Base-by-base conservation (phyloP, 2,797 vertebrate species). In the Zenarchopterus dispar region DNA sequence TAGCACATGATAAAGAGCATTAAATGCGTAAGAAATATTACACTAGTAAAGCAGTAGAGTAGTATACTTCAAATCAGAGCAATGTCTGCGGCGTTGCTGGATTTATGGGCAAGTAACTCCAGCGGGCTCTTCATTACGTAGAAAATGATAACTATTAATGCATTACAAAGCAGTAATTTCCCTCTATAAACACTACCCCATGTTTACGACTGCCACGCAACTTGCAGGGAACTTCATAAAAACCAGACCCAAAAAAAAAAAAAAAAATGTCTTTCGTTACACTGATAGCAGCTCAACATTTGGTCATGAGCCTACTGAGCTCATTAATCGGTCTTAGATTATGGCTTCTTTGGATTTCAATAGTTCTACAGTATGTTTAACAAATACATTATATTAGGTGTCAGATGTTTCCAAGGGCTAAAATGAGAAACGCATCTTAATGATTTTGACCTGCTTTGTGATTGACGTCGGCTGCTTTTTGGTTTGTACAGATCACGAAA, bases 401-500 rank as follows among this genome's bases (percentile, higher is more conserved):
- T 18, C 1, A 18, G 5, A 8, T 8, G 24, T 59, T 52, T 49
- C 8, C 13, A 16, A 4, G 16, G 24, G 7, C 19, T 23, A 21
- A 61, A 68, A 56, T 6, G 56, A 44, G 36, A 24, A 17, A 22
- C 43, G 44, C 17, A 5, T 22, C 21, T 0, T 23, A 1, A 2
- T 56, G 48, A 21, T 74, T 70, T 24, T 43, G 46, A 47, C n/a
- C 39, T 18, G 63, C 39, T 18, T 18, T 9, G 19, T 33, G 19
- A 62, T 63, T 75, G 76, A 54, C 58, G 45, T 41, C 74, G 67
- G 80, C 79, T 61, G 66, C 42, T 51, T 49, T 63, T 74, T 66
- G 67, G 62, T 73, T 84, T 49, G 61, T 17, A 50, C 63, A 50
- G 80, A 85, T 77, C 70, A 72, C 72, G 79, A 80, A 84, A 88